phyloP scores from a whole-genome alignment of 2,113 vertebrate genomes.

The Ictalurus punctatus region DNA sequence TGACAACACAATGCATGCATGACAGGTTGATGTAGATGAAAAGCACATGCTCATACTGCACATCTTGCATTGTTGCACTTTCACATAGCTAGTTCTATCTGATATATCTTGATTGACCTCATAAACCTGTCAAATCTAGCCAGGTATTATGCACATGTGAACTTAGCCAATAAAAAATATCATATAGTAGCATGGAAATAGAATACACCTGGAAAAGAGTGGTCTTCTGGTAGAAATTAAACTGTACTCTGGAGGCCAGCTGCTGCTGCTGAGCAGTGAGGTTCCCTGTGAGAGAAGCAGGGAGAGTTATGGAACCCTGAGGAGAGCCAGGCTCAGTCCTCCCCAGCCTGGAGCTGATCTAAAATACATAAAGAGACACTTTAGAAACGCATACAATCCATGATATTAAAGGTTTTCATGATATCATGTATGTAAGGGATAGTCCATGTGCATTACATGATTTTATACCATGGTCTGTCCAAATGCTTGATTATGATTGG shows the following conservation, averaged over 20 bases:
- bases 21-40: neutral
- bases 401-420: neutral
- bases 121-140: neutral
- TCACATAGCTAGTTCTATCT: neutral
- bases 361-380: neutral
- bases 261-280: conserved; percentile 70
- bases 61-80: neutral
- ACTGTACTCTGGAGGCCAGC: conserved; percentile 84
- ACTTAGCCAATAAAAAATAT: neutral
- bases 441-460: too few species aligned
- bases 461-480: too few species aligned
- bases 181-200: neutral
- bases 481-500: too few species aligned
- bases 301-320: conserved; percentile 82
- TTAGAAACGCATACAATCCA: neutral
- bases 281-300: conserved; percentile 74
- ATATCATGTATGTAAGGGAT: neutral
- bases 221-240: conserved; percentile 90
- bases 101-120: neutral
- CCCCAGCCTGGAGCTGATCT: conserved; percentile 57
- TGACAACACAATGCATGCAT: neutral
- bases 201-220: conserved; percentile 84
- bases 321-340: conserved; percentile 58
- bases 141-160: neutral
- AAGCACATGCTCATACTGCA: neutral